Evolutionary conservation across 2,113 vertebrate genomes (phyloP).

Genomic region (Misgurnus anguillicaudatus): DNA sequence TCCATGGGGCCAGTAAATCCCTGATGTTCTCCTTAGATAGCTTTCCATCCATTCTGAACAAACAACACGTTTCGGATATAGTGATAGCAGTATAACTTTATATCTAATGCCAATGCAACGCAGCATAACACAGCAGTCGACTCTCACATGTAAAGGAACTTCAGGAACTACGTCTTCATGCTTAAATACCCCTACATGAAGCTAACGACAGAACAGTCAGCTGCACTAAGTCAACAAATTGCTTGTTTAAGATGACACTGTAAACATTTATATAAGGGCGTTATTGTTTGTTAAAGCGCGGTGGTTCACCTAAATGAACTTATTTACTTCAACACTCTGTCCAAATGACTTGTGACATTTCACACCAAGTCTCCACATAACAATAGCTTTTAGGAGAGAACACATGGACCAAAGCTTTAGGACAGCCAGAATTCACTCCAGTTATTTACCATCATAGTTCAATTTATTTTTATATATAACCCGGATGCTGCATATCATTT

Average conservation of each 20-base stretch:
- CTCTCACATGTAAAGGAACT: slow-evolving; percentile 8
- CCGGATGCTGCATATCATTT: too few relatives aligned
- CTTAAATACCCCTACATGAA: slow-evolving; percentile 4
- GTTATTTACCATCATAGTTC: too few relatives aligned
- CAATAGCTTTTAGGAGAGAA: not conserved
- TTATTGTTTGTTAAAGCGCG: slow-evolving; percentile 40
- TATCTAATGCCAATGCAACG: not conserved
- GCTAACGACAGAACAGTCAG: not conserved
- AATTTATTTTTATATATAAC: too few relatives aligned
- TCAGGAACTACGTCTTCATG: not conserved
- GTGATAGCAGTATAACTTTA: not conserved
- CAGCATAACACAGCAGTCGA: not conserved
- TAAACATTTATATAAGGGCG: slow-evolving; percentile 48
- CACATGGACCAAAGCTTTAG: not conserved
- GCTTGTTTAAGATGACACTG: slow-evolving; percentile 21
- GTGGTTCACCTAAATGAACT: not conserved
- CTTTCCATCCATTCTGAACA: slow-evolving; percentile 44
- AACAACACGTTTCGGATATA: not conserved
- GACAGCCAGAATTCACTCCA: not conserved
- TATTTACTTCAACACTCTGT: not conserved
- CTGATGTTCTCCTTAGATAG: slow-evolving; percentile 50
- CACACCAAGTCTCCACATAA: too few relatives aligned
- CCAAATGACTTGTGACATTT: not conserved
- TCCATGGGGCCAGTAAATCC: slow-evolving; percentile 48
- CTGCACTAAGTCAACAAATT: slow-evolving; percentile 34